Conservation (phyloP, 2,888 invertebrate genomes). For the Pristionchus entomophagus region DNA sequence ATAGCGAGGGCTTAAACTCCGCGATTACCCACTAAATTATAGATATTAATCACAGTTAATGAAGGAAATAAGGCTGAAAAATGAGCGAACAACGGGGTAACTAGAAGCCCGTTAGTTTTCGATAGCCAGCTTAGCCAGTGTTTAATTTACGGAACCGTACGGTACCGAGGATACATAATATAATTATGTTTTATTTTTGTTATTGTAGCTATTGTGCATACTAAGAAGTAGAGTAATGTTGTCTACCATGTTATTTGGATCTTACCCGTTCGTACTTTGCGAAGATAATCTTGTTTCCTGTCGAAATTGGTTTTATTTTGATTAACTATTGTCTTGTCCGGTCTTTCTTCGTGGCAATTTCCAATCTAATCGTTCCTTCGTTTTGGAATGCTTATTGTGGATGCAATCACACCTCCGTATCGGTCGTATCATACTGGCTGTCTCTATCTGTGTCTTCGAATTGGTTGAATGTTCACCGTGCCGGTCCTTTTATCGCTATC, state of each 20-base stretch:
- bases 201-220: too few relatives aligned
- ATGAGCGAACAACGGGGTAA: neutral
- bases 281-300: neutral
- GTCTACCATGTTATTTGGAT: too few relatives aligned
- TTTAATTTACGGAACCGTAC: too few relatives aligned
- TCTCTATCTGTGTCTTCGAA: conserved; percentile 14
- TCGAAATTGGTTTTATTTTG: neutral
- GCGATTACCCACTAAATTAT: neutral
- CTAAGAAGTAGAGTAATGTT: too few relatives aligned
- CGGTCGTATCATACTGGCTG: conserved; percentile 25
- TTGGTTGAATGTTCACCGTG: conserved; percentile 6
- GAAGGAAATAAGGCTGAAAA: neutral
- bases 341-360: neutral
- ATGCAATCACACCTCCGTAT: conserved; percentile 25
- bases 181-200: too few relatives aligned
- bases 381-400: conserved; percentile 37
- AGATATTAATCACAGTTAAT: neutral
- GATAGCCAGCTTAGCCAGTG: too few relatives aligned
- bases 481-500: neutral
- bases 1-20: neutral
- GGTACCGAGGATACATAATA: too few relatives aligned
- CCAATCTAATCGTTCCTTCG: neutral
- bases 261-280: too few relatives aligned
- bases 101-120: neutral
- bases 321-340: neutral